Evolutionary conservation across 2,888 invertebrate species (phyloP).

Genomic region (Fissipunctia ypsillon): DNA sequence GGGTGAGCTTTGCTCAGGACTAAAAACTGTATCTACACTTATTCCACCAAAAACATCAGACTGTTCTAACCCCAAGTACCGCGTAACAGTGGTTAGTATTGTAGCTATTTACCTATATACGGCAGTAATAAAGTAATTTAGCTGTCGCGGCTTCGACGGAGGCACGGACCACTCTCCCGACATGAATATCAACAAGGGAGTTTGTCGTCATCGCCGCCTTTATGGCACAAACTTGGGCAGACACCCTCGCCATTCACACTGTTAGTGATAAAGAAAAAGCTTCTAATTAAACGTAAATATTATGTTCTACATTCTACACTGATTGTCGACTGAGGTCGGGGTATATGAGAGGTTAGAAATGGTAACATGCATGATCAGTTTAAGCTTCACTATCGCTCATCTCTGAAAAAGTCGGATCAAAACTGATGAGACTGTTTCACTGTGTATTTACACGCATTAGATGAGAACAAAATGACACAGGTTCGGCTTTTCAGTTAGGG

Average conservation of each 20-base stretch:
- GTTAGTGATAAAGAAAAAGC: constrained; percentile 59
- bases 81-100: constrained; percentile 56
- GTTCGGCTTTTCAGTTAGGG: not conserved
- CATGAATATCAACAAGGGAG: constrained; percentile 86
- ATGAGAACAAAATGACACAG: not conserved
- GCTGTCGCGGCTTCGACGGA: constrained; percentile 77
- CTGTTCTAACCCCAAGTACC: constrained; percentile 30
- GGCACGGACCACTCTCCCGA: constrained; percentile 72
- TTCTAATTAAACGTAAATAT: constrained; percentile 60
- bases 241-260: constrained; percentile 64
- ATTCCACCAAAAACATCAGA: not conserved
- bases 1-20: not conserved
- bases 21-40: not conserved
- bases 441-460: not conserved
- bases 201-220: constrained; percentile 69
- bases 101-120: constrained; percentile 81
- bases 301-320: constrained; percentile 14
- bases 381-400: not conserved
- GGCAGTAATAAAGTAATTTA: constrained; percentile 85
- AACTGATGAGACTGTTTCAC: not conserved
- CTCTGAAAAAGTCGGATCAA: not conserved
- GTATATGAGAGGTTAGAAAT: not conserved
- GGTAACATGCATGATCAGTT: not conserved
- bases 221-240: constrained; percentile 74
- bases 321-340: not conserved